phyloP scores from a whole-genome alignment of 35 echinoderm and acorn worm genomes.

The Patiria miniata region DNA sequence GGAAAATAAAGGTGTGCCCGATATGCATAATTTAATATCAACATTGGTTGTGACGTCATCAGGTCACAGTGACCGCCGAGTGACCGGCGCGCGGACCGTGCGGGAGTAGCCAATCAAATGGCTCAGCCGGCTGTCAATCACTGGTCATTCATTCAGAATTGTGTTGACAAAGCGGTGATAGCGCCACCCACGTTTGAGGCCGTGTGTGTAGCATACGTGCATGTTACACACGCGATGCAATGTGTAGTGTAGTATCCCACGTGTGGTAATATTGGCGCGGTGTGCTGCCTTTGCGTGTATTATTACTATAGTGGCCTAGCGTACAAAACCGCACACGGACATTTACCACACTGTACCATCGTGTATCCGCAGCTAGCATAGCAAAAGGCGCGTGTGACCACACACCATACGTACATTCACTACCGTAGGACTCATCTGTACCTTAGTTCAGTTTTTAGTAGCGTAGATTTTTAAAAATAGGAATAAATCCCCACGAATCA shows the following conservation, averaged over 20 bases:
- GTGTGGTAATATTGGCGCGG: constrained; percentile 11
- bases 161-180: constrained; percentile 32
- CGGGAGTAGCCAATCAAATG: constrained; percentile 18
- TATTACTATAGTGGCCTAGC: constrained; percentile 1
- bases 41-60: neutral
- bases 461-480: neutral
- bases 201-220: neutral
- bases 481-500: neutral
- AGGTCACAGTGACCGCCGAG: constrained; percentile 5
- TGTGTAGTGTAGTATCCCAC: neutral
- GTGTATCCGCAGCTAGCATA: neutral
- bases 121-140: constrained; percentile 29
- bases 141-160: neutral
- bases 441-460: constrained; percentile 13
- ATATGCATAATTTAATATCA: constrained; percentile 31
- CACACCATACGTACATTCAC: neutral
- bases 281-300: neutral
- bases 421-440: neutral
- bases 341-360: neutral
- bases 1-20: constrained; percentile 7
- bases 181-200: constrained; percentile 5
- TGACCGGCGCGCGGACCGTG: constrained; percentile 14
- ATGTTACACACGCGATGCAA: constrained; percentile 1
- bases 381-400: too few species aligned
- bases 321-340: too few species aligned